Conservation (phyloP, 2,797 vertebrate genomes). For the Sebastes itinus region DNA sequence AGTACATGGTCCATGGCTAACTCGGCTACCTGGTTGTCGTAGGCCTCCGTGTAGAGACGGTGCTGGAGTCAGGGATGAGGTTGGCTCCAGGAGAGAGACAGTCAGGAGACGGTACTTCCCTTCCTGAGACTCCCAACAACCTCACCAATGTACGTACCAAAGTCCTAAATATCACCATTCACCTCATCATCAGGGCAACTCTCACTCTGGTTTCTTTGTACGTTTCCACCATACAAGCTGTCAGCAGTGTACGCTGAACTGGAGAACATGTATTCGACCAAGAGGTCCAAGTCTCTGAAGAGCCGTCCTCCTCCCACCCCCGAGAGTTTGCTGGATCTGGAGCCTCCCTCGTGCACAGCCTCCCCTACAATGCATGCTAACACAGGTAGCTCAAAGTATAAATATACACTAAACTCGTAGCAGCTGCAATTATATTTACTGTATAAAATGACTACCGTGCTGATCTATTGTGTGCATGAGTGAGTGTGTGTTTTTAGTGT, state of each 20-base stretch:
- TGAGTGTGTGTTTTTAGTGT: neutral
- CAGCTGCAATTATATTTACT: neutral
- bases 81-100: constrained; percentile 94
- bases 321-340: constrained; percentile 81
- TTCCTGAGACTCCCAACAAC: constrained; percentile 97
- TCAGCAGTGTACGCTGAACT: constrained; percentile 95
- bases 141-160: constrained; percentile 90
- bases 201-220: constrained; percentile 45
- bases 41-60: constrained; percentile 82
- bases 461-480: neutral
- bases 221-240: constrained; percentile 81
- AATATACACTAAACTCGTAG: neutral
- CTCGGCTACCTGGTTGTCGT: neutral
- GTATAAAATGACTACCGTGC: neutral
- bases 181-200: neutral
- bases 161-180: neutral
- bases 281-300: constrained; percentile 86
- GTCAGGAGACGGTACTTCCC: constrained; percentile 95
- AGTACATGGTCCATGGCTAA: neutral
- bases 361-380: constrained; percentile 77
- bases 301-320: constrained; percentile 84
- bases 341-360: constrained; percentile 66
- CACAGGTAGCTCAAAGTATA: constrained; percentile 73
- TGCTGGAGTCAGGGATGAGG: constrained; percentile 87
- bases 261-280: constrained; percentile 91